Evolutionary conservation across 1,140 invertebrate genomes (phyloP).

Genomic region (Neodiprion lecontei): DNA sequence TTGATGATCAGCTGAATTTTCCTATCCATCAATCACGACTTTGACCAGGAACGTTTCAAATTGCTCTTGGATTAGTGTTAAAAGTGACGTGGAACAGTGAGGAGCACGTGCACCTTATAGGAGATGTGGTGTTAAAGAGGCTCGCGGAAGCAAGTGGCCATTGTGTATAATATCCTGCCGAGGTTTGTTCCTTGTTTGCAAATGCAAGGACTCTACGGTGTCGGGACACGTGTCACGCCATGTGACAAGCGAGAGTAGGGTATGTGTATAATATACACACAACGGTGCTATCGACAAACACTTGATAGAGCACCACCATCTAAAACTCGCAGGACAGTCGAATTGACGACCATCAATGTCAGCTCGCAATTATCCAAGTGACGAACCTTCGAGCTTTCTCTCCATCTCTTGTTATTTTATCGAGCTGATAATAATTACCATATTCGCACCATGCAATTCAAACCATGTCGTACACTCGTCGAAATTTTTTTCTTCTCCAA

Average conservation of each 20-base stretch:
- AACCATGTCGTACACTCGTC: background rate
- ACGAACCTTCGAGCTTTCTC: background rate
- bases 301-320: slow-evolving; percentile 29
- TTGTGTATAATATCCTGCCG: background rate
- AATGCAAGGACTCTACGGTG: slow-evolving; percentile 41
- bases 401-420: background rate
- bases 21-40: too few relatives aligned
- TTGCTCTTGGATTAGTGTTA: too few relatives aligned
- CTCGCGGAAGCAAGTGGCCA: too few relatives aligned
- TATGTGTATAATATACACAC: background rate
- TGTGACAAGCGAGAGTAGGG: slow-evolving; percentile 43
- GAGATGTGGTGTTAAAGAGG: too few relatives aligned
- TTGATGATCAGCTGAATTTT: too few relatives aligned
- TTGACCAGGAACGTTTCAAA: too few relatives aligned
- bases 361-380: background rate
- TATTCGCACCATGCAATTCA: too few relatives aligned
- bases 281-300: slow-evolving; percentile 42
- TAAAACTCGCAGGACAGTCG: slow-evolving; percentile 13
- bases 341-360: slow-evolving; percentile 17
- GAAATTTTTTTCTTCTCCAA: background rate
- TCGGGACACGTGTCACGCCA: slow-evolving; percentile 49
- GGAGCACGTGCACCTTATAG: too few relatives aligned
- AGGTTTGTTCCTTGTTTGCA: slow-evolving; percentile 44
- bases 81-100: too few relatives aligned
- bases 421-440: background rate